These are phyloP conservation scores for Bungarus multicinctus DNA, from an alignment of 2,113 vertebrate species.

Conservation along the genomic window DNA sequence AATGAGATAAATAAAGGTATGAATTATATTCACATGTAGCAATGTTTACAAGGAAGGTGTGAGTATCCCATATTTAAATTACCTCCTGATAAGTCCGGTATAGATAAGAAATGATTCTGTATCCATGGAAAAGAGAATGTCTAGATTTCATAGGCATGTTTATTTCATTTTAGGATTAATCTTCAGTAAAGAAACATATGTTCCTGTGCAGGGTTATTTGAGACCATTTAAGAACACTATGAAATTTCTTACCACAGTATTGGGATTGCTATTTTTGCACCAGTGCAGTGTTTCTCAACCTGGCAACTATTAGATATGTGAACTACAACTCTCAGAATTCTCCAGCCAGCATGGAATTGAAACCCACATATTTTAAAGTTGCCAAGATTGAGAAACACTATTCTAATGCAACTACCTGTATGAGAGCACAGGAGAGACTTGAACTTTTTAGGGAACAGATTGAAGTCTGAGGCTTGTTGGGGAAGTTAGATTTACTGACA, in stretches of 20 bases:
- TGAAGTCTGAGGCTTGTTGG: background rate
- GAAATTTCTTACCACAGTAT: background rate
- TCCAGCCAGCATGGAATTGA: background rate
- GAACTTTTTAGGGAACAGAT: background rate
- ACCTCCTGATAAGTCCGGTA: background rate
- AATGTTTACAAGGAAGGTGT: background rate
- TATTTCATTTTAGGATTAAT: background rate
- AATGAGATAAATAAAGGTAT: accelerated
- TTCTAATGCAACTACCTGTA: background rate
- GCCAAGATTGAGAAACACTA: background rate
- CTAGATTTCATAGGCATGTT: background rate
- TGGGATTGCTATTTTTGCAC: background rate
- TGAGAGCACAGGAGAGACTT: background rate
- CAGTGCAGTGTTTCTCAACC: background rate
- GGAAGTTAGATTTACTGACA: background rate
- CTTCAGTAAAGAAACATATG: background rate
- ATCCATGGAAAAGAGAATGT: background rate
- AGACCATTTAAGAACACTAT: background rate
- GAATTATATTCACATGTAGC: background rate
- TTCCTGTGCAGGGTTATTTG: too few relatives aligned
- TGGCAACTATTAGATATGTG: background rate
- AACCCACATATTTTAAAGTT: background rate
- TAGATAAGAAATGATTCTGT: background rate
- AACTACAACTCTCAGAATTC: background rate
- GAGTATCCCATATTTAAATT: background rate